These are phyloP conservation scores for Drosophila parvula DNA, from an alignment of 1,140 invertebrate species.

Conservation along the genomic window DNA sequence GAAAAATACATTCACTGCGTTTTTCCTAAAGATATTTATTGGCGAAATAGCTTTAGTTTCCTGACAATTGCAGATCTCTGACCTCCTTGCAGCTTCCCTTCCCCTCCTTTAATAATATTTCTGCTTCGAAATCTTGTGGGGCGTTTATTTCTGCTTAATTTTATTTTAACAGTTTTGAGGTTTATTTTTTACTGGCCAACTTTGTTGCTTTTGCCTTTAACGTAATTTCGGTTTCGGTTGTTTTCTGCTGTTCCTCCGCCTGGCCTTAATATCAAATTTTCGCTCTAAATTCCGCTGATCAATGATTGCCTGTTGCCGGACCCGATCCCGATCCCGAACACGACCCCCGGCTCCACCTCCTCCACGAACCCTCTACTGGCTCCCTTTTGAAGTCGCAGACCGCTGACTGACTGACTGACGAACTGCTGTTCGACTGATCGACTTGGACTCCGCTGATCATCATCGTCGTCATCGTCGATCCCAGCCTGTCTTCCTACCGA, in stretches of 20 bases:
- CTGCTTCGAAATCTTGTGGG: conserved; percentile 35
- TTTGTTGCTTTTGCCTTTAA: conserved; percentile 45
- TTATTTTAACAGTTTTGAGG: conserved; percentile 74
- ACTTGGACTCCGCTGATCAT: conserved; percentile 54
- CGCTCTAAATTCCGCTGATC: conserved; percentile 81
- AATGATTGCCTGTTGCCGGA: conserved; percentile 74
- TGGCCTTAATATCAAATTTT: conserved; percentile 82
- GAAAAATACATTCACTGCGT: not conserved
- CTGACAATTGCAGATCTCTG: conserved; percentile 1
- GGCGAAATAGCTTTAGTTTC: not conserved
- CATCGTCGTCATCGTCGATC: conserved; percentile 48
- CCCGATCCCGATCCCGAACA: not conserved
- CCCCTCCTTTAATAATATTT: conserved; percentile 1
- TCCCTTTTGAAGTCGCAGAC: conserved; percentile 52
- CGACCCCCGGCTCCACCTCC: conserved; percentile 30
- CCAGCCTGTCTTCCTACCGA: conserved; percentile 71
- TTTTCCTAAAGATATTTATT: not conserved
- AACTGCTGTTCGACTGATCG: conserved; percentile 63
- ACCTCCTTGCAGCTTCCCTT: not conserved
- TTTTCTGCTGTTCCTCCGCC: conserved; percentile 34
- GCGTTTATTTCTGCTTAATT: conserved; percentile 80
- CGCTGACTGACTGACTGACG: conserved; percentile 66
- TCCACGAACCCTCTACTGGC: not conserved
- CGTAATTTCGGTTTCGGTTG: conserved; percentile 54
- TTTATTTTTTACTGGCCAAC: conserved; percentile 24